phyloP scores from a whole-genome alignment of 2,888 invertebrate species.

The Hypena proboscidalis region DNA sequence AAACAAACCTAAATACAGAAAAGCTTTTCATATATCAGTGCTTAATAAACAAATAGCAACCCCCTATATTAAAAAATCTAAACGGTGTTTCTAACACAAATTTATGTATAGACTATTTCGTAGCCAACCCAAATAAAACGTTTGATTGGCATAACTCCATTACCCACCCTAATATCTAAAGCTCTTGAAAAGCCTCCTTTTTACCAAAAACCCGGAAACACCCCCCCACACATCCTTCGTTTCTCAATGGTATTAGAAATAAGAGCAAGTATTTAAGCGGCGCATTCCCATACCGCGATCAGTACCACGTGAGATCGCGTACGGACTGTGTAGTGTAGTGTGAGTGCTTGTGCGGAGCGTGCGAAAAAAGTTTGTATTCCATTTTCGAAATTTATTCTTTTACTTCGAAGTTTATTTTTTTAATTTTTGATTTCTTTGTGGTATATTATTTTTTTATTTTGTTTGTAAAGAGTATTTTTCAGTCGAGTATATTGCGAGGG shows the following conservation, averaged over 20 bases:
- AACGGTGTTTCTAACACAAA: no score
- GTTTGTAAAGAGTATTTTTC: no score
- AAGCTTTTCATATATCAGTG: no score
- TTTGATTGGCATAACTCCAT: no score
- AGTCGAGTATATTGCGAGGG: no score
- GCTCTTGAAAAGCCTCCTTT: neutral
- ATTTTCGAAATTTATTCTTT: constrained; percentile 7
- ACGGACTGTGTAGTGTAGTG: constrained; percentile 43
- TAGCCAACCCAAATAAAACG: neutral
- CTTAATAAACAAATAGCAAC: no score
- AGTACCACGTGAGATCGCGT: constrained; percentile 35
- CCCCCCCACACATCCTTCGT: constrained; percentile 48
- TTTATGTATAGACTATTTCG: no score
- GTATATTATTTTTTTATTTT: neutral
- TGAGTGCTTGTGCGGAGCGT: constrained; percentile 9
- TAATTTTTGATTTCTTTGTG: no score
- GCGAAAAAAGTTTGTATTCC: constrained; percentile 30
- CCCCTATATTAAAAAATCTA: no score
- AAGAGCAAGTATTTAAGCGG: constrained; percentile 61
- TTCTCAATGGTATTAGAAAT: constrained; percentile 46
- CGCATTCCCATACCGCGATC: constrained; percentile 17
- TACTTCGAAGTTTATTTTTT: constrained; percentile 5
- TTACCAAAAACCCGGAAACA: constrained; percentile 45
- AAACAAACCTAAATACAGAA: no score
- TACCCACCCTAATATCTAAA: neutral